Percentiles rank a stretch among this genome's conserved stretches.
Conservation (phyloP, 1,140 invertebrate genomes). For the Microplitis demolitor region DNA sequence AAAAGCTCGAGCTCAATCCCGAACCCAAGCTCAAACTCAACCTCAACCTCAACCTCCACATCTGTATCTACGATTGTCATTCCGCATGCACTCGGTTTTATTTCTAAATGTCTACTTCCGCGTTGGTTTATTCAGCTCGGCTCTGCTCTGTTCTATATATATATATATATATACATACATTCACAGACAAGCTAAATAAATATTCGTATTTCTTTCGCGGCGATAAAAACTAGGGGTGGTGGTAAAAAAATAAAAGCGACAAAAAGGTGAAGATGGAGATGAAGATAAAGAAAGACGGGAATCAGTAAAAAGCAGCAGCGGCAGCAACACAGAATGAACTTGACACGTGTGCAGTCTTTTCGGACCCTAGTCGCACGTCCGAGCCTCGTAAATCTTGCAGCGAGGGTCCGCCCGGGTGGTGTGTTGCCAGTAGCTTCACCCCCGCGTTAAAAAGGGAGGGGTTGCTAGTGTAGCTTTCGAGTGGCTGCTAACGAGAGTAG, state of each 20-base stretch:
- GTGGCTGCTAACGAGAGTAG: constrained; percentile 16
- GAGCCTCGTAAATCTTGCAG: constrained; percentile 18
- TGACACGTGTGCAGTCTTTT: constrained; percentile 6
- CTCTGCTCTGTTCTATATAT: too few species aligned
- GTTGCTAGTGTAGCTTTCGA: neutral
- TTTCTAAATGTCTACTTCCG: too few species aligned
- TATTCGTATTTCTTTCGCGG: too few species aligned
- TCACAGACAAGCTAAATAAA: too few species aligned
- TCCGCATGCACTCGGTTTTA: too few species aligned
- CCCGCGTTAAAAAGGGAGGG: neutral
- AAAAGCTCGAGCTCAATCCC: too few species aligned
- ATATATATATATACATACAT: too few species aligned
- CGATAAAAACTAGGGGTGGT: neutral
- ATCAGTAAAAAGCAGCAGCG: neutral
- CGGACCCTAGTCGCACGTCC: constrained; percentile 9
- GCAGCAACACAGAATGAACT: neutral
- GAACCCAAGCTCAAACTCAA: too few species aligned
- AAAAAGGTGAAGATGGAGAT: neutral
- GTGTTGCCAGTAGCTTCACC: neutral
- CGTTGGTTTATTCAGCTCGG: too few species aligned
- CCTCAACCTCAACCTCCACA: too few species aligned
- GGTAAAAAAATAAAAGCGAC: neutral
- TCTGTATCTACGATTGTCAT: too few species aligned
- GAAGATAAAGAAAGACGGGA: neutral
- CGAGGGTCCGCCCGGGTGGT: neutral